Evolutionary conservation across 2,113 vertebrate genomes (phyloP).

Genomic region (Centropristis striata): DNA sequence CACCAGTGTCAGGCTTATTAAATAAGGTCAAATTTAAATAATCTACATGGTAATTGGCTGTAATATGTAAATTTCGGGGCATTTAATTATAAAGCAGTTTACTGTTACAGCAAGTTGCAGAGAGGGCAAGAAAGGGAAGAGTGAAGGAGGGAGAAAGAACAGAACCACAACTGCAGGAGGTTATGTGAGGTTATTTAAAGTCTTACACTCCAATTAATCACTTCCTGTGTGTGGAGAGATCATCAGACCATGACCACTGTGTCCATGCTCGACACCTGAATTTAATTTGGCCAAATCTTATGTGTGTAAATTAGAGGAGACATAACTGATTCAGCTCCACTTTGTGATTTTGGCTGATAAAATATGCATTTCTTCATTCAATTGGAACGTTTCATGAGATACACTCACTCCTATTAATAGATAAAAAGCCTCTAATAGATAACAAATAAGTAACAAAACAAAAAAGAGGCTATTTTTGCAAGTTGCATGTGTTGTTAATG

Average conservation of each 20-base stretch:
- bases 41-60: neutral
- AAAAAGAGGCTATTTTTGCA: neutral
- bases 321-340: neutral
- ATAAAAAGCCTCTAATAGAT: neutral
- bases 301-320: neutral
- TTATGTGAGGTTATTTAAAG: conserved; percentile 22
- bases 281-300: neutral
- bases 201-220: conserved; percentile 20
- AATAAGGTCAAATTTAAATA: neutral
- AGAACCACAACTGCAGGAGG: neutral
- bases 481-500: neutral
- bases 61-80: neutral
- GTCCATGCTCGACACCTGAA: conserved; percentile 3
- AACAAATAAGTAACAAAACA: neutral
- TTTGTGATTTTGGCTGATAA: neutral
- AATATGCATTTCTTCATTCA: neutral
- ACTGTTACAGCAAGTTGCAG: neutral
- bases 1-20: neutral
- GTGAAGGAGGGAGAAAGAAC: neutral
- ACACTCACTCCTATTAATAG: neutral
- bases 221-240: conserved; percentile 14
- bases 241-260: conserved; percentile 16
- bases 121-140: neutral
- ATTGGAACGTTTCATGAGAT: neutral
- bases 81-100: conserved; percentile 1